Conservation (phyloP, 2,113 vertebrate genomes). For the Antigone vipio region DNA sequence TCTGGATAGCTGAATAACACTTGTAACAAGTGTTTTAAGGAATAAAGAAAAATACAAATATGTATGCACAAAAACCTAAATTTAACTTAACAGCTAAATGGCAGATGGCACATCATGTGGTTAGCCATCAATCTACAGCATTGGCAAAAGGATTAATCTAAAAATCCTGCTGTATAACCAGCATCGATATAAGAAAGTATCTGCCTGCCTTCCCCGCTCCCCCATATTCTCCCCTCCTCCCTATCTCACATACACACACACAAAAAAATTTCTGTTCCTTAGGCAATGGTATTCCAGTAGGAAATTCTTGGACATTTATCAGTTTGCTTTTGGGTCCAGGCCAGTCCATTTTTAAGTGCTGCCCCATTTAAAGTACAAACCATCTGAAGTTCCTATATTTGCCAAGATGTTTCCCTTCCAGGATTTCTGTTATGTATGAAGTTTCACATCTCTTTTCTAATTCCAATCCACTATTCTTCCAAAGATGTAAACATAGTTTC, state of each 20-base stretch:
- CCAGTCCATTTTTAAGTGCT: not conserved
- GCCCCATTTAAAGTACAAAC: not conserved
- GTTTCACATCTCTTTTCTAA: not conserved
- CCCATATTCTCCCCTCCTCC: not conserved
- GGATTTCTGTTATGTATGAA: not conserved
- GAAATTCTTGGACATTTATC: not conserved
- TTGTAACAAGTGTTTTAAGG: not conserved
- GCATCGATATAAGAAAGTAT: not conserved
- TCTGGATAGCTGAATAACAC: not conserved
- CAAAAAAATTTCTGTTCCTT: not conserved
- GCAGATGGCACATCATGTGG: constrained; percentile 15
- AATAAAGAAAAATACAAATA: not conserved
- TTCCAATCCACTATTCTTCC: not conserved
- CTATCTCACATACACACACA: not conserved
- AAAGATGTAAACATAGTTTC: not conserved
- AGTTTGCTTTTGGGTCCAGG: not conserved
- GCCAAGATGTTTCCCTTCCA: not conserved
- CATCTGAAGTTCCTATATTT: not conserved
- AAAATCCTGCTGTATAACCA: not conserved
- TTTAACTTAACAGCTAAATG: constrained; percentile 8
- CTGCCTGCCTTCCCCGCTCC: not conserved
- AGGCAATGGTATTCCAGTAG: not conserved
- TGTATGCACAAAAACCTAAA: not conserved
- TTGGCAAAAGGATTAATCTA: not conserved
- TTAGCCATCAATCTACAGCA: not conserved